Evolutionary conservation across 2,113 vertebrate genomes (phyloP).

Genomic region (Microtus ochrogaster): DNA sequence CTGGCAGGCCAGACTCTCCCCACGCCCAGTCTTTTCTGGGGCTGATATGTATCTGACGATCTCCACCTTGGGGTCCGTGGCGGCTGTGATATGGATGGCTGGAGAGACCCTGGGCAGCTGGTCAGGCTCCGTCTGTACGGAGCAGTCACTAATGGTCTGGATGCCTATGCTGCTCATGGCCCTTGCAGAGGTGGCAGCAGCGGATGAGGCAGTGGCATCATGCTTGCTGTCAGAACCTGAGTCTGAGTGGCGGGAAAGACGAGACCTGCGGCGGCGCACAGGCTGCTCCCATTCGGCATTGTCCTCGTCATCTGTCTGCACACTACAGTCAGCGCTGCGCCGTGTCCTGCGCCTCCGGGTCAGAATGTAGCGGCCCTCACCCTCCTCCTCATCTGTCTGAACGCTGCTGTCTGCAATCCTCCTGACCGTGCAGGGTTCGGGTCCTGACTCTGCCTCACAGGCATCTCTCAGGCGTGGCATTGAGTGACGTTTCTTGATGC

Average conservation of each 20-base stretch:
- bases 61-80: constrained; percentile 95
- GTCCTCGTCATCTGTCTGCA: constrained; percentile 98
- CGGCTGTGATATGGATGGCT: constrained; percentile 97
- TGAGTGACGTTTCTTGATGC: constrained; percentile 96
- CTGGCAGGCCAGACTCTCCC: constrained; percentile 98
- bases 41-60: constrained; percentile 96
- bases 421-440: constrained; percentile 86
- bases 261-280: constrained; percentile 93
- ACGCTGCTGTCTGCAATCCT: constrained; percentile 95
- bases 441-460: constrained; percentile 88
- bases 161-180: constrained; percentile 93
- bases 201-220: constrained; percentile 78
- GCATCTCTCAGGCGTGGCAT: constrained; percentile 96
- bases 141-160: constrained; percentile 97
- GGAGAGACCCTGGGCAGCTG: constrained; percentile 94
- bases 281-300: constrained; percentile 97
- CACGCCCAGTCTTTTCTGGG: constrained; percentile 95
- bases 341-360: constrained; percentile 92
- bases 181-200: constrained; percentile 62
- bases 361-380: constrained; percentile 93
- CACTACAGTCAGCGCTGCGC: constrained; percentile 95
- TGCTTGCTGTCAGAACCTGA: constrained; percentile 90
- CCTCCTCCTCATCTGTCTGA: constrained; percentile 98
- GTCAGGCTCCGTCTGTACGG: constrained; percentile 96
- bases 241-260: constrained; percentile 93